Base-by-base conservation (phyloP, 2,888 invertebrate species). In the Lepidochitona cinerea region DNA sequence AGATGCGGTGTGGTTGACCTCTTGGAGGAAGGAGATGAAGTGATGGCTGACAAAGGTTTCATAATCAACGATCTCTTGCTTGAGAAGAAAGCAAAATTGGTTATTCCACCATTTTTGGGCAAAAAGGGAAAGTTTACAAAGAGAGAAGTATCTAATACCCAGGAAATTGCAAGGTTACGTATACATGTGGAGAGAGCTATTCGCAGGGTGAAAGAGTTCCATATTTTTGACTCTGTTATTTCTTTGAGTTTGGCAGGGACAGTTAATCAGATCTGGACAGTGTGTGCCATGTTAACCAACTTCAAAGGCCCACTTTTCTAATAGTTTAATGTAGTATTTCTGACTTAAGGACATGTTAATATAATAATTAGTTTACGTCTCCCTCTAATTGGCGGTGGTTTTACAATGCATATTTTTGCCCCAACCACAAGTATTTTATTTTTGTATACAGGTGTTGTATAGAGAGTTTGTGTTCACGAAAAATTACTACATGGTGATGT, bases 21-120 rank as follows among this genome's bases (percentile, higher is more conserved):
- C 9, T 53, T 77, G n/a, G 75, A 74, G 73, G 59, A 49, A n/a
- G 75, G 72, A 0, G 75, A 77, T 64, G 53, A 64, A 12, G 71
- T 77, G 23, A 75, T 77, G 75, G 73, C 69, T 9, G 77, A 75
- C 68, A 72, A 74, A 41, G 77, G 75, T 18, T 75, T 77, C 53
- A 64, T 41, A 18, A 66, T 77, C 26, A 23, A 71, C 33, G 75
- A 71, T 29, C 52, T 72, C n/a, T 33, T 77, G 36, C 18, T n/a
- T 14, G n/a, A 14, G 6, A 75, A 65, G 35, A 32, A 54, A 35
- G 75, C 67, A 1, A 68, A 26, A 5, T 32, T 77, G 6, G 67
- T 66, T 29, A 75, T 77, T 53, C 75, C 75, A 36, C 75, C 73
- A 4, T 75, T 77, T 69, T 65, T 73, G 32, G 32, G 36, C 5